Percentiles rank a stretch among this genome's conserved stretches.
phyloP scores from a whole-genome alignment of 2,888 invertebrate genomes.

The Automeris io region DNA sequence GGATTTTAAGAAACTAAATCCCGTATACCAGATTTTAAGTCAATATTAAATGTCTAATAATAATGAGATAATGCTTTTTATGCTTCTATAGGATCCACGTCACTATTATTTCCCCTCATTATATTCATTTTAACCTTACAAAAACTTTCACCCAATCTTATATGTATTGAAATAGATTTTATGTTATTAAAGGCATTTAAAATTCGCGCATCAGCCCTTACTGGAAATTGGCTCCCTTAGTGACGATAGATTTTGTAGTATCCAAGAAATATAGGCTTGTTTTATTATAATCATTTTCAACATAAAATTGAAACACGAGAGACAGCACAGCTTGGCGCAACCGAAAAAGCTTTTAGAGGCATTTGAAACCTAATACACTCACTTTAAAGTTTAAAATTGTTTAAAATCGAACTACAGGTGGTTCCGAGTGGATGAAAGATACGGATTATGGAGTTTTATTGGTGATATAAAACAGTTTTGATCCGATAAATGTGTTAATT shows the following conservation, averaged over 20 bases:
- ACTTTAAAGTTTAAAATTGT: not conserved
- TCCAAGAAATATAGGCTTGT: not conserved
- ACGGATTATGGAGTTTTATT: constrained; percentile 12
- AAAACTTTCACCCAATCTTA: no score
- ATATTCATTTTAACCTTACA: no score
- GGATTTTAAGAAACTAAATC: no score
- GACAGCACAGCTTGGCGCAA: not conserved
- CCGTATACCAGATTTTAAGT: no score
- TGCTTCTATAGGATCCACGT: no score
- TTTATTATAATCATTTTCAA: not conserved
- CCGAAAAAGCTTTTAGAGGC: not conserved
- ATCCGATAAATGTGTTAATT: constrained; percentile 25
- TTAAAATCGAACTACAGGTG: not conserved
- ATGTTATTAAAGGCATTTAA: no score
- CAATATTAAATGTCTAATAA: no score
- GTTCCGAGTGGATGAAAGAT: constrained; percentile 10
- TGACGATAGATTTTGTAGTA: not conserved
- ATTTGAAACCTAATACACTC: not conserved
- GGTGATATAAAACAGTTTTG: constrained; percentile 25
- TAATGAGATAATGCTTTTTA: no score
- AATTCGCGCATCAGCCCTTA: no score
- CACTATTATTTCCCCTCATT: no score
- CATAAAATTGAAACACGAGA: not conserved
- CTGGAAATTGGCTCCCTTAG: no score
- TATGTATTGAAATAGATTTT: no score